Base-by-base conservation (phyloP, 2,888 invertebrate species). In the Operophtera brumata region DNA sequence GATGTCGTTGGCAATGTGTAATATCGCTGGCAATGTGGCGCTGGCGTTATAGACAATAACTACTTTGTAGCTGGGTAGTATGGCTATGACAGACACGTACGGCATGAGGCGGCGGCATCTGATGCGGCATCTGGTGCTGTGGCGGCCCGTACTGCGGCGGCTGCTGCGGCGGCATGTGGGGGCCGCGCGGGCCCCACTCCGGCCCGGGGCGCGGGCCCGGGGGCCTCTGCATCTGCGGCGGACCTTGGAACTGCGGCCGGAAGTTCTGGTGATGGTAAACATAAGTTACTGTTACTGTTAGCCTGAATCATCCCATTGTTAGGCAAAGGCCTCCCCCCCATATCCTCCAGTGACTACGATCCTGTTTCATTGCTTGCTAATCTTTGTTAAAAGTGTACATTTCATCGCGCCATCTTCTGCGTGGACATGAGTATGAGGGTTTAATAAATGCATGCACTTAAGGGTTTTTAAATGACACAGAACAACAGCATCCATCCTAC, bases 51-150 rank as follows among this genome's bases (percentile, higher is more conserved):
- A n/a, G 4, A 20, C 20, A 4, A 4, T 2, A 20, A 20, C 2
- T 20, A 20, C 4, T 2, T 20, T 20, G 20, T 20, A 20, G 20
- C 2, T 20, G 4, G 20, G 20, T 20, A 20, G 20, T 20, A 3
- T 20, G 20, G 4, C 20, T 20, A 20, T 20, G 20, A 4, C 6
- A 4, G 11, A 6, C 12, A 69, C 76, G 67, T 40, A 87, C 88
- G 49, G 80, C 81, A 48, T 89, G 88, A 35, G 86, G 87, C 30
- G 88, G 88, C 25, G 88, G 86, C 85, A 87, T 80, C 65, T 87
- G 89, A 47, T 87, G 88, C 45, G 81, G 85, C 80, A 86, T 77
- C 60, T 88, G 89, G 59, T 90, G 89, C 53, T 87, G 90, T 55
- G 88, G 90, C 7, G 87, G 88, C 6, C 84, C 84, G 67, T 87